Base-by-base conservation (phyloP, 1,140 invertebrate species). In the Scaptomyza hsui region DNA sequence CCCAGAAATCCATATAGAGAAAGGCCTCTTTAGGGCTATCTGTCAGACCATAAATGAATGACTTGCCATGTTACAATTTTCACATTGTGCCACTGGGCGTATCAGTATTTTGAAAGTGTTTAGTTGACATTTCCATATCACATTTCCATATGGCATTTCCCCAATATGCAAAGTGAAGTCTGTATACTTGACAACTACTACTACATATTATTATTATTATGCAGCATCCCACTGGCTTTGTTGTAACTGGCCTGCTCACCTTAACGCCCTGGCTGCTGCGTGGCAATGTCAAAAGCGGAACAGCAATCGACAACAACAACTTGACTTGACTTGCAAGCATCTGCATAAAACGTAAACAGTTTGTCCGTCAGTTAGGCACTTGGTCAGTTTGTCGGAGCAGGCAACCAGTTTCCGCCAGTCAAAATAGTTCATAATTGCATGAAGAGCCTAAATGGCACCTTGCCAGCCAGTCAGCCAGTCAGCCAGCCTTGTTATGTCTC, bases 341-440 rank as follows among this genome's bases (percentile, higher is more conserved):
- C 79, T 72, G 75, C 79, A 78, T 83, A 73, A 70, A 53, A 60
- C 70, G 16, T 57, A 63, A 56, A 44, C 51, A 57, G 42, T 49
- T 21, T 19, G 76, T 55, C 51, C 64, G 68, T 75, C 65, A 63
- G 19, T 45, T 48, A 32, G 44, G 26, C 13, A n/a, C 52, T 57
- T 68, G 62, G 57, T 60, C 60, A 61, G 24, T 53, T 37, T 12
- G 39, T 49, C 18, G 3, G 45, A 29, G 60, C 56, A 26, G 21
- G 57, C 49, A 71, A 78, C 72, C 65, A 57, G 78, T 80, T 80
- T 56, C 63, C 63, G 42, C 24, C 74, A 78, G 59, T 79, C 80
- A 69, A 83, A 85, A 85, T 73, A 72, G 74, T 88, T 86, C 81
- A 86, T 88, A 88, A 86, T 78, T 88, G 73, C 72, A 74, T 32